Evolutionary conservation across 1,140 invertebrate species (phyloP).

Genomic region (Pseudomyrmex concolor): DNA sequence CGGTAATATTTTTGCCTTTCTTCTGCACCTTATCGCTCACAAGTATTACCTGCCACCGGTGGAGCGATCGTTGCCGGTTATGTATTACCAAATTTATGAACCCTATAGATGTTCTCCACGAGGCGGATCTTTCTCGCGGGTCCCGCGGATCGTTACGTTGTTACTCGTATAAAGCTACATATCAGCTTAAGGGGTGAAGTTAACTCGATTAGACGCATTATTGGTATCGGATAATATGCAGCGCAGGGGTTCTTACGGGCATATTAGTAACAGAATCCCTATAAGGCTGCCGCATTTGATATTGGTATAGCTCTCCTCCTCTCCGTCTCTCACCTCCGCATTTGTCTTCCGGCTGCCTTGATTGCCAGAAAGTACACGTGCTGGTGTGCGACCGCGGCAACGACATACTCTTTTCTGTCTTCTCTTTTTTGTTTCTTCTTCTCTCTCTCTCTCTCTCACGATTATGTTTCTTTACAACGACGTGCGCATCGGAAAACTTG

Average conservation of each 20-base stretch:
- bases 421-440: too few relatives aligned
- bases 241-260: slow-evolving; percentile 81
- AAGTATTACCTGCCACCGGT: slow-evolving; percentile 60
- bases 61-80: slow-evolving; percentile 46
- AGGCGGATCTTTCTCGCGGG: slow-evolving; percentile 46
- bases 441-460: too few relatives aligned
- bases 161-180: slow-evolving; percentile 83
- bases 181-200: slow-evolving; percentile 82
- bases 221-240: slow-evolving; percentile 86
- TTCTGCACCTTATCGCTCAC: slow-evolving; percentile 15
- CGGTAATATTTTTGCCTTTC: slow-evolving; percentile 34
- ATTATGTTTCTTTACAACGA: too few relatives aligned
- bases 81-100: slow-evolving; percentile 54
- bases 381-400: too few relatives aligned
- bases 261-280: slow-evolving; percentile 85
- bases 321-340: slow-evolving; percentile 38
- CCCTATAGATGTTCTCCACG: slow-evolving; percentile 20
- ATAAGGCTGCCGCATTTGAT: slow-evolving; percentile 84
- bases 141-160: slow-evolving; percentile 74
- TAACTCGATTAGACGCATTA: slow-evolving; percentile 86
- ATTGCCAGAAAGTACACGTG: too few relatives aligned
- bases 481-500: too few relatives aligned
- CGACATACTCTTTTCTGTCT: too few relatives aligned
- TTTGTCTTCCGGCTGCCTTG: too few relatives aligned
- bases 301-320: slow-evolving; percentile 67